Evolutionary conservation across 2,888 invertebrate species (phyloP).

Genomic region (Antheraea yamamai): DNA sequence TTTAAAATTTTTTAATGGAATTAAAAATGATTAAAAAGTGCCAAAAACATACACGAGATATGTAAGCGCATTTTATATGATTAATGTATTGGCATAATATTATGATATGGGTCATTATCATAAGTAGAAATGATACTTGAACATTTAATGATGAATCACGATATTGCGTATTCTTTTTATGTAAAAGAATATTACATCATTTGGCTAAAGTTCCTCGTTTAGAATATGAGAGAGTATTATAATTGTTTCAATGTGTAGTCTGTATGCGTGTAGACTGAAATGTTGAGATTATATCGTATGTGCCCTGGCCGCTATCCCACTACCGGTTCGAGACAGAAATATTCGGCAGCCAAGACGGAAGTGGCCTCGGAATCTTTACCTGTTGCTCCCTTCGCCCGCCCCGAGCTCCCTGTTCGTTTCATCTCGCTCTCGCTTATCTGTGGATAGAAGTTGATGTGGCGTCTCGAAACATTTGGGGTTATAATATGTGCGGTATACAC

Average conservation of each 20-base stretch:
- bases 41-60: neutral
- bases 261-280: conserved; percentile 50
- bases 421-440: conserved; percentile 63
- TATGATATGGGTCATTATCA: neutral
- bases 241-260: conserved; percentile 38
- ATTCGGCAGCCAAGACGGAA: conserved; percentile 83
- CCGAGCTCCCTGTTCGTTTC: conserved; percentile 57
- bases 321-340: conserved; percentile 82
- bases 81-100: neutral
- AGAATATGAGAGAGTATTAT: conserved; percentile 33
- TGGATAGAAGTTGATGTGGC: conserved; percentile 46
- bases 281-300: conserved; percentile 61
- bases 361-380: conserved; percentile 83
- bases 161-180: neutral
- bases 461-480: conserved; percentile 65
- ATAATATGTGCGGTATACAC: conserved; percentile 64
- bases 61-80: neutral
- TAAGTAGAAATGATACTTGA: conserved; percentile 1
- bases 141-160: conserved; percentile 13
- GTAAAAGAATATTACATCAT: conserved; percentile 26
- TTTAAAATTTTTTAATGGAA: neutral
- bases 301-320: conserved; percentile 78
- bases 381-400: conserved; percentile 80
- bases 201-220: conserved; percentile 38
- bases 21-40: neutral